Evolutionary conservation across 2,888 invertebrate genomes (phyloP), one percentile per base, ranked within the genome.

Genomic region (Drosophila borealis): DNA sequence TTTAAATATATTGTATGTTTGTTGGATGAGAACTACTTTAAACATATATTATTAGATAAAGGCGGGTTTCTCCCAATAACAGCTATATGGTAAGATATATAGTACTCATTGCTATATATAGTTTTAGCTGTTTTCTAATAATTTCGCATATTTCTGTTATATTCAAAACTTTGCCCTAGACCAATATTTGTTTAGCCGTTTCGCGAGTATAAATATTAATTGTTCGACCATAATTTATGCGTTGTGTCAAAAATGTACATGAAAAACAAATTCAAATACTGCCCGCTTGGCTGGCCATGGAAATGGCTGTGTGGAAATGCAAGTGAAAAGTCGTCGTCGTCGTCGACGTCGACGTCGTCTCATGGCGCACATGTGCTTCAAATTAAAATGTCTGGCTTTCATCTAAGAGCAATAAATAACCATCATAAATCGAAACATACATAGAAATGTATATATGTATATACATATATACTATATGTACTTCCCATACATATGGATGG

Each of bases 361-460:
- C 48, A 49, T 36, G 55, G 36, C 49, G 41, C 73, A 81, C 74
- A 86, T 82, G 82, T 83, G 79, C 79, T 69, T 50, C 60, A 87
- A 84, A 80, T 87, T 56, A 80, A 86, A 66, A 66, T 70, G 64
- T 68, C 50, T 74, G 78, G 71, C 78, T 87, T 83, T 84, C 84
- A 84, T 88, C 77, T 82, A 74, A 80, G 70, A 77, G 77, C 71
- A 74, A 84, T 88, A 88, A 84, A 88, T 88, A 82, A 88, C 72
- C 68, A 54, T 79, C 67, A 49, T 66, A 64, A 62, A 70, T 29
- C 60, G 44, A 70, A 51, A 25, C 36, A 51, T 11, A 61, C 1
- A 51, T 4, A 49, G 48, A 67, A 51, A 44, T 19, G n/a, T 21
- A 37, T 14, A 3, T 13, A 37, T 42, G 46, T 39, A 44, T 21